phyloP scores from a whole-genome alignment of 2,797 vertebrate genomes.

The Mico argentatus region DNA sequence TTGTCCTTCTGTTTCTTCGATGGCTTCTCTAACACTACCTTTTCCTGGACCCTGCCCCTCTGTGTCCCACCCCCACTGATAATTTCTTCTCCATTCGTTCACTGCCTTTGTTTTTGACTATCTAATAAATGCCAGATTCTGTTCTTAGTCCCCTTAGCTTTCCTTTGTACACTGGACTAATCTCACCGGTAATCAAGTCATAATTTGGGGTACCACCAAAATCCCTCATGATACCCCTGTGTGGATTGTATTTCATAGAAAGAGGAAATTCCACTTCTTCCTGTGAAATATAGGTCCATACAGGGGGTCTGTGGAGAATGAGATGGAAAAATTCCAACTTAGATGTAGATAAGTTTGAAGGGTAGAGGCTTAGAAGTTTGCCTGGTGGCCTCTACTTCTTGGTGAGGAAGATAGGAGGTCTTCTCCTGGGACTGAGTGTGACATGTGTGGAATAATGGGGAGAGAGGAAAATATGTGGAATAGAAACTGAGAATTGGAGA shows the following conservation, averaged over 20 bases:
- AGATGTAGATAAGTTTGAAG: background rate
- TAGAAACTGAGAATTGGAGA: background rate
- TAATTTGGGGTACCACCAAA: background rate
- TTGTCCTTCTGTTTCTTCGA: background rate
- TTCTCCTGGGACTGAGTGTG: background rate
- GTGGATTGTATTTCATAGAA: background rate
- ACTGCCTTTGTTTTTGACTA: background rate
- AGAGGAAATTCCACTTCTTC: background rate
- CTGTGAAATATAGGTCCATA: background rate
- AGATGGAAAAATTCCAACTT: background rate
- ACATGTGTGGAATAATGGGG: background rate
- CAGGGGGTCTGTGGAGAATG: background rate
- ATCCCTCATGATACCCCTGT: background rate
- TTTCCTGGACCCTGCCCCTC: background rate
- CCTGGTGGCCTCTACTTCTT: background rate
- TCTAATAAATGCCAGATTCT: background rate
- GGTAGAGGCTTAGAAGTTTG: background rate
- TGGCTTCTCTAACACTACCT: background rate
- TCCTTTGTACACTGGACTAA: background rate
- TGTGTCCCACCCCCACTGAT: background rate
- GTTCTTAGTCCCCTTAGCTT: background rate
- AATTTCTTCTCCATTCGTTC: background rate
- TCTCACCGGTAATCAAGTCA: background rate
- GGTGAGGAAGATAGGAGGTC: background rate
- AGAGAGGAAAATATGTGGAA: background rate